phyloP scores from a whole-genome alignment of 2,797 vertebrate genomes.

The Ambastaia sidthimunki region DNA sequence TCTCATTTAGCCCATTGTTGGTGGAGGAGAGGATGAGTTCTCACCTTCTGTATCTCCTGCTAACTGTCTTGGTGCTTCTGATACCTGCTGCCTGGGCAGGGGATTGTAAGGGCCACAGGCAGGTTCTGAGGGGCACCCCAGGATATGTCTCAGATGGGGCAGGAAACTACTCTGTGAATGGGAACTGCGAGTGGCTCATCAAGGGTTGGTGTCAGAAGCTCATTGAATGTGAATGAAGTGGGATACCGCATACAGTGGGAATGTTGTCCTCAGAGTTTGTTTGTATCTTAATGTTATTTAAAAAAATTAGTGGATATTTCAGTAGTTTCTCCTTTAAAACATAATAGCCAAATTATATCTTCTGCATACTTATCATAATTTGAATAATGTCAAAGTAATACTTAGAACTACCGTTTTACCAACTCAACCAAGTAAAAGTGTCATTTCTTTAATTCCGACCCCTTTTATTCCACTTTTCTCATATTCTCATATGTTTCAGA shows the following conservation, averaged over 20 bases:
- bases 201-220: constrained; percentile 78
- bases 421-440: background rate
- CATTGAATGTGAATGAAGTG: background rate
- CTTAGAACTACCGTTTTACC: background rate
- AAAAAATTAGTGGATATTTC: background rate
- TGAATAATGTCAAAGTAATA: too few species aligned
- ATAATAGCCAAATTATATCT: background rate
- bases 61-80: constrained; percentile 69
- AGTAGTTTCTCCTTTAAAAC: background rate
- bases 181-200: constrained; percentile 95
- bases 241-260: background rate
- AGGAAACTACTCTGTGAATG: constrained; percentile 94
- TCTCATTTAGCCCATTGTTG: constrained; percentile 55
- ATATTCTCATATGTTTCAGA: background rate
- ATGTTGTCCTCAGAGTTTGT: background rate
- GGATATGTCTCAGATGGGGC: constrained; percentile 91
- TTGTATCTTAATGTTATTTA: background rate
- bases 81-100: constrained; percentile 71
- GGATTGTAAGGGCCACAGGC: constrained; percentile 90
- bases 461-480: background rate
- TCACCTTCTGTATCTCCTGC: constrained; percentile 67
- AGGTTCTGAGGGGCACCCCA: constrained; percentile 82
- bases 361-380: background rate
- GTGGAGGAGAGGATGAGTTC: constrained; percentile 74
- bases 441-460: background rate